A percentile compares a stretch with the other conserved stretches of the same genome.
Conservation (phyloP, 2,113 vertebrate genomes). For the Suncus etruscus region DNA sequence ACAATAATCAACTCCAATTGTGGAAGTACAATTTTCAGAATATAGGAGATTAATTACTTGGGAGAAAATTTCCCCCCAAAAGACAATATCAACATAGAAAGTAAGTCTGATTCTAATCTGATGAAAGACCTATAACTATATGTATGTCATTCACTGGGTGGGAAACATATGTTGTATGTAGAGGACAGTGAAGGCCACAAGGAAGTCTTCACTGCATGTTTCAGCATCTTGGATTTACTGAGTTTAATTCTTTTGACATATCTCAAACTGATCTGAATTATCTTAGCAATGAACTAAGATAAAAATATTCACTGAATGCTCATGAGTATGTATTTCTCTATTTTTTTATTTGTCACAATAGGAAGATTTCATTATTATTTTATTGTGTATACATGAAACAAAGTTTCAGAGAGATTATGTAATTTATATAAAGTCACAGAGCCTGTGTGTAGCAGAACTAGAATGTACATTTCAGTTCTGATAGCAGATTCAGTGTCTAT, state of each 20-base stretch:
- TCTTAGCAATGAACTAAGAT: accelerated
- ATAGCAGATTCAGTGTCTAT: background rate
- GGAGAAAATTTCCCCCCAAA: background rate
- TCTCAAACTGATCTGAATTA: background rate
- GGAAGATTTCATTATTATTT: background rate
- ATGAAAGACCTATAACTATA: background rate
- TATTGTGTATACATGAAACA: background rate
- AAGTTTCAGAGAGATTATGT: background rate
- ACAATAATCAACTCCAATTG: background rate
- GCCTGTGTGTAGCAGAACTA: background rate
- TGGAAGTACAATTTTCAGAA: background rate
- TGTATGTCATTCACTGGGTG: background rate
- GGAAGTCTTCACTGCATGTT: too few relatives aligned
- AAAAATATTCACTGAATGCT: background rate
- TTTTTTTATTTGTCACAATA: background rate
- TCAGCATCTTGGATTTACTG: background rate
- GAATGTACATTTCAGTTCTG: background rate
- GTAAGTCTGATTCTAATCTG: background rate
- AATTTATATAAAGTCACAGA: background rate
- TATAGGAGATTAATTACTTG: background rate
- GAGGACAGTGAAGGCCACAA: background rate
- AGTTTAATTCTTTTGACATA: background rate
- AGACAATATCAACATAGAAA: background rate
- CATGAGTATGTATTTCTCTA: background rate
- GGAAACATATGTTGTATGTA: background rate